Conservation (phyloP, 2,113 vertebrate genomes). For the Hippocampus mohnikei region DNA sequence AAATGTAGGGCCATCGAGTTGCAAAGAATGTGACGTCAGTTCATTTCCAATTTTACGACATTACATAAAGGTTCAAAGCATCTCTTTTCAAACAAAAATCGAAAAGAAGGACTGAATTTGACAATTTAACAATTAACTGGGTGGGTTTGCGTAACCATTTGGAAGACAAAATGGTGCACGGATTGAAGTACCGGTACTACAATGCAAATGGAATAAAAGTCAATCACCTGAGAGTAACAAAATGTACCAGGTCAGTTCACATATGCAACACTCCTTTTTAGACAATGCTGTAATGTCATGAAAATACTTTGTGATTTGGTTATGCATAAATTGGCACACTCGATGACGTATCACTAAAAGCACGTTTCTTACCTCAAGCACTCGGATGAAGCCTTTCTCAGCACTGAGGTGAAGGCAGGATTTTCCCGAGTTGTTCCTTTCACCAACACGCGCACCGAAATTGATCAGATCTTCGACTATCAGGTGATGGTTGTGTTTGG, state of each 20-base stretch:
- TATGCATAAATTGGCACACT: neutral
- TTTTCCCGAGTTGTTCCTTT: constrained; percentile 70
- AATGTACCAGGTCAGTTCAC: too few species aligned
- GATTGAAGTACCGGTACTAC: too few species aligned
- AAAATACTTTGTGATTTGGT: neutral
- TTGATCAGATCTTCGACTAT: constrained; percentile 79
- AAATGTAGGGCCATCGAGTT: neutral
- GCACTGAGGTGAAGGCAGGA: constrained; percentile 81
- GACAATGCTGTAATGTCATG: too few species aligned
- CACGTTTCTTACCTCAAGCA: constrained; percentile 71
- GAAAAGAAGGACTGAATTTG: too few species aligned
- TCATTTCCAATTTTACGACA: neutral
- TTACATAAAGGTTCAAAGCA: neutral
- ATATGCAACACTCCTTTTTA: too few species aligned
- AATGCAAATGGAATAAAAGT: too few species aligned
- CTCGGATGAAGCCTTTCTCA: constrained; percentile 76
- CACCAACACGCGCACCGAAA: constrained; percentile 75
- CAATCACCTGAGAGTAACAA: too few species aligned
- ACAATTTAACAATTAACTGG: too few species aligned
- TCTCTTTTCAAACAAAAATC: neutral
- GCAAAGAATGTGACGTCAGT: neutral
- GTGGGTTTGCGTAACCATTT: too few species aligned
- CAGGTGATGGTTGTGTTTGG: constrained; percentile 80
- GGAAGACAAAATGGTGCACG: too few species aligned
- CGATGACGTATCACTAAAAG: neutral